phyloP scores from a whole-genome alignment of 1,140 invertebrate species.

The Drosophila baimaii region DNA sequence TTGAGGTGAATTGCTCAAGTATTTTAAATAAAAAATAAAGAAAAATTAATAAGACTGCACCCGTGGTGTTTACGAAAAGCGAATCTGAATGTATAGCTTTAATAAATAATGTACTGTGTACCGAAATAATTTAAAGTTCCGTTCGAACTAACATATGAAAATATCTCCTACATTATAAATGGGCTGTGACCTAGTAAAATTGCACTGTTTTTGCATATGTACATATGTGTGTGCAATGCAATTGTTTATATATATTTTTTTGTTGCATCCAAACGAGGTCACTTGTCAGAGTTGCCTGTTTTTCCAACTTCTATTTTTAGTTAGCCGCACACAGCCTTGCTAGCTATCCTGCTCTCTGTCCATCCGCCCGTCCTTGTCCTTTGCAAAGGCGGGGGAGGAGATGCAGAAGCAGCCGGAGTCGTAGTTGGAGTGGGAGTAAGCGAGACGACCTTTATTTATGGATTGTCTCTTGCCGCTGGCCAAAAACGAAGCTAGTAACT shows the following conservation, averaged over 20 bases:
- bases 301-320: conserved; percentile 34
- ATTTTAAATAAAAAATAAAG: no score
- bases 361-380: conserved; percentile 10
- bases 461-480: conserved; percentile 11
- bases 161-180: conserved; percentile 9
- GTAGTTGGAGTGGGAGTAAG: conserved; percentile 19
- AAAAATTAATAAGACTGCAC: no score
- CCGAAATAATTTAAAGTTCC: not conserved
- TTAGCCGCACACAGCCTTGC: conserved; percentile 3
- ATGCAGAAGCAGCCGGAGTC: conserved; percentile 1
- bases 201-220: conserved; percentile 26
- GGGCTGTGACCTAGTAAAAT: conserved; percentile 24
- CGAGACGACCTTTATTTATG: conserved; percentile 36
- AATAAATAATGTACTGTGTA: not conserved
- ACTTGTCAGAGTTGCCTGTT: conserved; percentile 30
- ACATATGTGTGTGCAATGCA: conserved; percentile 23
- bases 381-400: not conserved
- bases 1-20: no score
- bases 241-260: not conserved
- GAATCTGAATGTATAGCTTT: not conserved
- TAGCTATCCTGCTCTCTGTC: conserved; percentile 24
- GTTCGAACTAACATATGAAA: not conserved
- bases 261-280: conserved; percentile 20
- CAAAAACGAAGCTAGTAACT: conserved; percentile 5
- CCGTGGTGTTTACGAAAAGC: no score